Base-by-base conservation (phyloP, 2,888 invertebrate species). In the Spisula subtruncata region DNA sequence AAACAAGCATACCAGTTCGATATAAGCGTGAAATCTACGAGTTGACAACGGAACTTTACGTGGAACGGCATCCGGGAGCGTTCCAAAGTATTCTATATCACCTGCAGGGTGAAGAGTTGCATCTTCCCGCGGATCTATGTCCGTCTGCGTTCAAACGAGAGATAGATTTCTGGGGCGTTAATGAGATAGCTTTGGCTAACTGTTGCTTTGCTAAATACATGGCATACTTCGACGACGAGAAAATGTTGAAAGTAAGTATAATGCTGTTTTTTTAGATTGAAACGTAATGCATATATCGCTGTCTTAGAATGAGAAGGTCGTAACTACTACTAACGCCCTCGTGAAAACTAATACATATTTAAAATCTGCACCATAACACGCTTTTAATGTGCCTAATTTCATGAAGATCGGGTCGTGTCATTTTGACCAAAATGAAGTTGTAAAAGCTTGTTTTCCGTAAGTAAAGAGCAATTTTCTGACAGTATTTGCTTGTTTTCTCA, bases 111-210 rank as follows among this genome's bases (percentile, higher is more conserved):
- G 90, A 86, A 75, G 88, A 90, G 48, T 79, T 90, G 18, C 90
- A 90, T 60, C 81, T 90, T 1, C 90, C 90, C 12, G 29, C 81
- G 0, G 87, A 88, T 20, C 20, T 90, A n/a, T 90, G 90, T 79
- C 90, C 88, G 25, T 88, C 90, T 10, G 83, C 90, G 10, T 90
- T 90, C 54, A 85, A 90, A 46, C 83, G 87, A 16, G 93, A 94
- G 66, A 54, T 94, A 6, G 89, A 92, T 10, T 93, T 92, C 41
- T 94, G 93, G 93, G 93, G 93, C 0, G 75, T 93, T 14, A 86
- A 89, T 14, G 79, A 90, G 10, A 46, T 84, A 12, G 71, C 66
- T 1, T 83, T 94, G 46, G 89, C 86, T 0, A 92, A 92, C 80
- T 94, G 93, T 71, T 94, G 94, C 48, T 92, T 91, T 66, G 81